A percentile compares a stretch with the other conserved stretches of the same genome.
Evolutionary conservation across 2,797 vertebrate species (phyloP).

Genomic region (Leuciscus waleckii): DNA sequence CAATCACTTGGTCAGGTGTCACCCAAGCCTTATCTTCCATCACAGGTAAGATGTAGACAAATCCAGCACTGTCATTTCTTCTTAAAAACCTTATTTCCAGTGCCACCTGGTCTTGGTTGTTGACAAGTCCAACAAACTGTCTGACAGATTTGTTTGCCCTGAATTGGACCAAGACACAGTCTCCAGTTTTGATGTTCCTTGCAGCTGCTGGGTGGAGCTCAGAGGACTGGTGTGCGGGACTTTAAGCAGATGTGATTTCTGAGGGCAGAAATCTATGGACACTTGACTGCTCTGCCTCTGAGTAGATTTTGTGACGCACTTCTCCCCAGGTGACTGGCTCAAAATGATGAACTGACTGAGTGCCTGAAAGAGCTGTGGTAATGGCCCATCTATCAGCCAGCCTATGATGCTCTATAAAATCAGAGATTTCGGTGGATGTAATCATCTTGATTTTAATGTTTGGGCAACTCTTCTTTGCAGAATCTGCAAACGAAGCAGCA

Average conservation of each 20-base stretch:
- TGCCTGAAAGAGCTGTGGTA: not conserved
- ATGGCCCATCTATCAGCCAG: conserved; percentile 8
- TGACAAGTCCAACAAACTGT: conserved; percentile 27
- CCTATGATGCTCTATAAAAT: not conserved
- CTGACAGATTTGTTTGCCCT: conserved; percentile 21
- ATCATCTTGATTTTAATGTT: conserved; percentile 9
- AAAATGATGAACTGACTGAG: conserved; percentile 13
- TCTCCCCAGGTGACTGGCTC: conserved; percentile 2
- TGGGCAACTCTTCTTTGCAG: not conserved
- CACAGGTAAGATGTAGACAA: conserved; percentile 1
- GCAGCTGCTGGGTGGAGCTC: not conserved
- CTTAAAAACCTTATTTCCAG: not conserved
- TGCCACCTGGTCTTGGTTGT: conserved; percentile 4
- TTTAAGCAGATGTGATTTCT: not conserved
- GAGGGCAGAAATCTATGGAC: not conserved
- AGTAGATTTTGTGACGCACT: conserved; percentile 3
- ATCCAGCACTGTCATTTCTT: not conserved
- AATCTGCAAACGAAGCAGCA: not conserved
- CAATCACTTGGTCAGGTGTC: not conserved
- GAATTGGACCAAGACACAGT: conserved; percentile 23
- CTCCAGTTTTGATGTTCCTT: conserved; percentile 17
- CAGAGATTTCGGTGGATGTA: not conserved
- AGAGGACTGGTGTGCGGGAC: not conserved
- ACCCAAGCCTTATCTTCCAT: conserved; percentile 13
- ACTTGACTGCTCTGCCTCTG: not conserved